Percentiles rank a stretch among this genome's conserved stretches.
These are phyloP conservation scores for Leuciscus idus DNA, from an alignment of 2,113 vertebrate species.

Conservation along the genomic window DNA sequence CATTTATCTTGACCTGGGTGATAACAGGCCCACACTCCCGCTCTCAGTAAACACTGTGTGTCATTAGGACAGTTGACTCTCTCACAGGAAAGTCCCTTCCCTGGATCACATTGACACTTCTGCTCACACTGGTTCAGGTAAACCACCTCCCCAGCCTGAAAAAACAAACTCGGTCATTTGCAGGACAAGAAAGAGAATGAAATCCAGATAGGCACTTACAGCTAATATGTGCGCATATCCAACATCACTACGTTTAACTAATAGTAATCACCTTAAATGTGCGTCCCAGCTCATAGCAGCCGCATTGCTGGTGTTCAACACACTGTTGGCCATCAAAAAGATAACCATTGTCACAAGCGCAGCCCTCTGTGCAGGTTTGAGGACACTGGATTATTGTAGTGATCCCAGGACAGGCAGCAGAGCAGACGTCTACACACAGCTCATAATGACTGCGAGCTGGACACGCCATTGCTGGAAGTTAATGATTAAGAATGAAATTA, in stretches of 20 bases:
- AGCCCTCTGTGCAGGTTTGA: conserved; percentile 76
- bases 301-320: conserved; percentile 70
- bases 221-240: background rate
- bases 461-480: conserved; percentile 74
- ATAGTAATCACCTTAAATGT: conserved; percentile 71
- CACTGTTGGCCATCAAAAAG: conserved; percentile 73
- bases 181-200: background rate
- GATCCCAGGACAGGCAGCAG: conserved; percentile 69
- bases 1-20: conserved; percentile 72
- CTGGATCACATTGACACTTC: conserved; percentile 74
- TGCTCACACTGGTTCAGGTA: conserved; percentile 69
- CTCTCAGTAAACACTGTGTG: conserved; percentile 73
- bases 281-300: conserved; percentile 76
- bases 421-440: conserved; percentile 74
- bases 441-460: conserved; percentile 79
- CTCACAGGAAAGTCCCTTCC: conserved; percentile 71
- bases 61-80: conserved; percentile 67
- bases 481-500: background rate
- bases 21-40: conserved; percentile 72
- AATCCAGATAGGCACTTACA: background rate
- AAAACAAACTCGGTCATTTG: conserved; percentile 2
- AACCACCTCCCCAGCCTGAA: conserved; percentile 71
- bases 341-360: conserved; percentile 75
- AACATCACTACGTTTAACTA: background rate
- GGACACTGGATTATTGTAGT: conserved; percentile 63